phyloP scores from a whole-genome alignment of 2,888 invertebrate species.

The Watsonalla binaria region DNA sequence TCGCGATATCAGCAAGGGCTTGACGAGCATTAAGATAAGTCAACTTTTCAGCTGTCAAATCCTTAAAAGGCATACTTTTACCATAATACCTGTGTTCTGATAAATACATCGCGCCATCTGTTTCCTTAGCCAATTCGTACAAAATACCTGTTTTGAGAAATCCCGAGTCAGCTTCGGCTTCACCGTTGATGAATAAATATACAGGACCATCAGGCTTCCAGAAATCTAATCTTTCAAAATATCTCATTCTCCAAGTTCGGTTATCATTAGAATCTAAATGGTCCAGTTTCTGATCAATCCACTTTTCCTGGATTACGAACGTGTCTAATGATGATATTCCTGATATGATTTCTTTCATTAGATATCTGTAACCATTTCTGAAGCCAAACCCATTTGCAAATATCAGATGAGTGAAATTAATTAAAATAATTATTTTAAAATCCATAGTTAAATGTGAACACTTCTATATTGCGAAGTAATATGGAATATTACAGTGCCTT shows the following conservation, averaged over 20 bases:
- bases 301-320: conserved; percentile 27
- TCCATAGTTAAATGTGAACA: conserved; percentile 14
- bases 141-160: conserved; percentile 50
- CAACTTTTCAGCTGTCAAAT: conserved; percentile 43
- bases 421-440: conserved; percentile 17
- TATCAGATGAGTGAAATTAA: conserved; percentile 22
- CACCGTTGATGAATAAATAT: conserved; percentile 56
- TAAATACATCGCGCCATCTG: conserved; percentile 57
- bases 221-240: conserved; percentile 48
- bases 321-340: conserved; percentile 20
- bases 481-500: too few relatives aligned
- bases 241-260: conserved; percentile 58
- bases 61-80: conserved; percentile 50
- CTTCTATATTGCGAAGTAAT: too few relatives aligned
- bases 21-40: conserved; percentile 53
- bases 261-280: conserved; percentile 49
- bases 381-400: conserved; percentile 28
- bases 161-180: conserved; percentile 39
- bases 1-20: conserved; percentile 58
- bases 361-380: conserved; percentile 34
- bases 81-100: conserved; percentile 68
- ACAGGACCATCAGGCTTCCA: conserved; percentile 53
- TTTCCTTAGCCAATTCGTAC: conserved; percentile 59
- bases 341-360: conserved; percentile 33
- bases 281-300: conserved; percentile 57